phyloP scores from a whole-genome alignment of 2,113 vertebrate species.

The Centropus unirufus region DNA sequence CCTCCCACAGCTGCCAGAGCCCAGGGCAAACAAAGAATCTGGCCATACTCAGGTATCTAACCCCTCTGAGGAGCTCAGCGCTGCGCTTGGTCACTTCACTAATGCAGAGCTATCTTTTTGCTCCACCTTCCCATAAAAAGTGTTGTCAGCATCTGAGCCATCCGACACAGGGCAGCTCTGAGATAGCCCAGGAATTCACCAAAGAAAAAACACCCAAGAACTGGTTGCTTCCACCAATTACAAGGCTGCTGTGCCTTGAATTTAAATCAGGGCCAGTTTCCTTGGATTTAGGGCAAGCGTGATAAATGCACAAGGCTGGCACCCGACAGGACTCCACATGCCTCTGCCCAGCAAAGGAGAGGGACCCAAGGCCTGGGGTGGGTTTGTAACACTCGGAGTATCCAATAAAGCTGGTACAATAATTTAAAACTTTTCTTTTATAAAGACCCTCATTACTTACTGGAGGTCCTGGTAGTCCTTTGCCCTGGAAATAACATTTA shows the following conservation, averaged over 20 bases:
- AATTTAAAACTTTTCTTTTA: not conserved
- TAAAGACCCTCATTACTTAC: constrained; percentile 79
- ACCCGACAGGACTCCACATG: not conserved
- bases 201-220: not conserved
- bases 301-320: not conserved
- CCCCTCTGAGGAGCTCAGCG: accelerated
- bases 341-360: not conserved
- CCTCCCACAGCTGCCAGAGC: not conserved
- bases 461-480: constrained; percentile 91
- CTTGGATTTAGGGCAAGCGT: not conserved
- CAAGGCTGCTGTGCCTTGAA: not conserved
- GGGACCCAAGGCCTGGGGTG: not conserved
- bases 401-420: not conserved
- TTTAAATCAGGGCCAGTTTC: not conserved
- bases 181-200: not conserved
- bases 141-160: not conserved
- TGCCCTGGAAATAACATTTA: constrained; percentile 84
- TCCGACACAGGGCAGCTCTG: not conserved
- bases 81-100: not conserved
- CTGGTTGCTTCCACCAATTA: accelerated
- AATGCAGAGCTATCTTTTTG: accelerated
- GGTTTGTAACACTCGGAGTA: not conserved
- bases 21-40: not conserved
- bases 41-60: not conserved
- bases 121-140: accelerated